Conservation (phyloP, 2,797 vertebrate species). For the Amazona finschi region DNA sequence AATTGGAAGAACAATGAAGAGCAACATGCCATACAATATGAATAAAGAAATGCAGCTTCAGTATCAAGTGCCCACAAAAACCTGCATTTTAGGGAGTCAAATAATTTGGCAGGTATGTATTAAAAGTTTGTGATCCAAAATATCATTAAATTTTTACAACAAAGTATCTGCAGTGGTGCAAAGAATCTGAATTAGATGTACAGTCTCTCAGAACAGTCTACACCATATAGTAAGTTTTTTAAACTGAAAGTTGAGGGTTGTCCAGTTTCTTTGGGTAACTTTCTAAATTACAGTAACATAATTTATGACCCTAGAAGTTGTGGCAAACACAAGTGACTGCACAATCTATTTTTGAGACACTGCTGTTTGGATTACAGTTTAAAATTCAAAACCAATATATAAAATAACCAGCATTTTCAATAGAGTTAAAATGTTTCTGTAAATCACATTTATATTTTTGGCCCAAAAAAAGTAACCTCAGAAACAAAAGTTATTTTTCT, state of each 20-base stretch:
- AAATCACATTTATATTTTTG: background rate
- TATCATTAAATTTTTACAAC: background rate
- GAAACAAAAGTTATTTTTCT: background rate
- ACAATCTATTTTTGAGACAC: background rate
- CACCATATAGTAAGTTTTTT: background rate
- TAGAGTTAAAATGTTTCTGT: background rate
- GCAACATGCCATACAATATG: background rate
- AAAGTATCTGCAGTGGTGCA: background rate
- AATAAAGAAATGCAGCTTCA: background rate
- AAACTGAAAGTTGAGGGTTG: background rate
- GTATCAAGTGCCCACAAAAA: background rate
- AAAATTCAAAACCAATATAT: background rate
- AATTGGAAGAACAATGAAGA: background rate
- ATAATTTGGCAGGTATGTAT: background rate
- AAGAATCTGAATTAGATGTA: background rate
- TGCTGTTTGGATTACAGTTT: background rate
- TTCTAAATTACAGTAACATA: background rate
- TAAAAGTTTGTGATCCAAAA: background rate
- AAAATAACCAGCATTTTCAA: background rate
- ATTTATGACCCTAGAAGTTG: background rate
- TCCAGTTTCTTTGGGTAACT: background rate
- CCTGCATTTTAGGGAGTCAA: background rate
- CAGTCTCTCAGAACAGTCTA: background rate
- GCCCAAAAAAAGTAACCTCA: constrained; percentile 17
- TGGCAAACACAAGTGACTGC: background rate